A percentile compares a stretch with the other conserved stretches of the same genome.
Conservation (phyloP, 92 coral and sea anemone species). For the Anthopleura xanthogrammica region DNA sequence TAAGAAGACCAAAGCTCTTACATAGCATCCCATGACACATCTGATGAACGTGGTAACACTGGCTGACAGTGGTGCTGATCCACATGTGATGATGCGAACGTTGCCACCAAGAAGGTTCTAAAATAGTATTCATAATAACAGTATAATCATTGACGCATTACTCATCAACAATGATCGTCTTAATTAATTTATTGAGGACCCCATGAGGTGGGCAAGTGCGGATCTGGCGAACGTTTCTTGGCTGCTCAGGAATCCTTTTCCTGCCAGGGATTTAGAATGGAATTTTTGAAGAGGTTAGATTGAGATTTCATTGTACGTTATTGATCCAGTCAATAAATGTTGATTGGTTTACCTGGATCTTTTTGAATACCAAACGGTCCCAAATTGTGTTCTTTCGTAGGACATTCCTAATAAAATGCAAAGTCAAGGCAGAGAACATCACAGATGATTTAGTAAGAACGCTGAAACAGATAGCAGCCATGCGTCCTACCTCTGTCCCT, state of each 20-base stretch:
- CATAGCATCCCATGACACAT: constrained; percentile 91
- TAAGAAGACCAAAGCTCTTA: constrained; percentile 29
- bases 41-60: constrained; percentile 84
- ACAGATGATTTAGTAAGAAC: not conserved
- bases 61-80: constrained; percentile 94
- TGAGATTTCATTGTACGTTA: not conserved
- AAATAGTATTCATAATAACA: not conserved
- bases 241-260: too few relatives aligned
- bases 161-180: too few relatives aligned
- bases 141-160: too few relatives aligned
- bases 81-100: constrained; percentile 73
- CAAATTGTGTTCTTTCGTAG: constrained; percentile 76
- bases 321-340: too few relatives aligned
- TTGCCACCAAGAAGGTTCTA: constrained; percentile 88
- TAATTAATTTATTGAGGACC: too few relatives aligned
- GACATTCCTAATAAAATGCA: constrained; percentile 42
- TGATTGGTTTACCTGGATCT: constrained; percentile 61
- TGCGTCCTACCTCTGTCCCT: not conserved
- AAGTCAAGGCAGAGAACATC: not conserved
- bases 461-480: not conserved
- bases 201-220: too few relatives aligned
- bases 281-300: too few relatives aligned
- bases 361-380: constrained; percentile 80
- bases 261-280: too few relatives aligned
- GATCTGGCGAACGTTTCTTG: too few relatives aligned